These are phyloP conservation scores for Pimephales promelas DNA, from an alignment of 2,113 vertebrate genomes.

Conservation along the genomic window DNA sequence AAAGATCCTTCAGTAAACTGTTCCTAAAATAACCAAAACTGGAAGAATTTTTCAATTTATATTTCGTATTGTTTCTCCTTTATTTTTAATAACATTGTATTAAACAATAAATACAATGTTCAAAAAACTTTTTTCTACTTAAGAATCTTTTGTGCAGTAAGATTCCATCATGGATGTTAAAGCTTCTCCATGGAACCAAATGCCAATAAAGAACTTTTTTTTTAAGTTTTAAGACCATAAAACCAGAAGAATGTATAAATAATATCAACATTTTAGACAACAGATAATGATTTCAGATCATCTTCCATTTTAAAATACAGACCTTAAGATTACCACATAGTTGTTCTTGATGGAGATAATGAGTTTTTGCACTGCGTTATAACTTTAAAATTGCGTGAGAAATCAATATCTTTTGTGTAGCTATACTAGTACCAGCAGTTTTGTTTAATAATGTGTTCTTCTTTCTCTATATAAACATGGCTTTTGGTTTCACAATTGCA, in stretches of 20 bases:
- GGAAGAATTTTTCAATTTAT: too few species aligned
- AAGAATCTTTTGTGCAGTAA: background rate
- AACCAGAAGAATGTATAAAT: background rate
- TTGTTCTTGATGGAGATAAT: background rate
- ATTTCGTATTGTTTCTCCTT: too few species aligned
- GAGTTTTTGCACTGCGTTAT: background rate
- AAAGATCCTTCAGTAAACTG: background rate
- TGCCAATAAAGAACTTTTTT: too few species aligned
- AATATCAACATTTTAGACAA: background rate
- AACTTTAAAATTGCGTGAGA: background rate
- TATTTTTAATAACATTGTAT: too few species aligned
- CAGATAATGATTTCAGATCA: background rate
- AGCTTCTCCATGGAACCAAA: too few species aligned
- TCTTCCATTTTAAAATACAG: background rate
- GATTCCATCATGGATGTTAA: background rate
- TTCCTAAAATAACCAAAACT: background rate
- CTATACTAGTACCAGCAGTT: background rate
- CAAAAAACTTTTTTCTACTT: too few species aligned
- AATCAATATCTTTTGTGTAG: background rate
- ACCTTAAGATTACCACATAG: background rate
- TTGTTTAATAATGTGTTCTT: constrained; percentile 3
- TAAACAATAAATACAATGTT: too few species aligned
- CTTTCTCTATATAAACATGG: background rate
- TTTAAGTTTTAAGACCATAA: too few species aligned
- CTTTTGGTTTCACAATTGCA: constrained; percentile 1